Conservation (phyloP, 2,797 vertebrate species). For the Percopsis omiscomaycus region DNA sequence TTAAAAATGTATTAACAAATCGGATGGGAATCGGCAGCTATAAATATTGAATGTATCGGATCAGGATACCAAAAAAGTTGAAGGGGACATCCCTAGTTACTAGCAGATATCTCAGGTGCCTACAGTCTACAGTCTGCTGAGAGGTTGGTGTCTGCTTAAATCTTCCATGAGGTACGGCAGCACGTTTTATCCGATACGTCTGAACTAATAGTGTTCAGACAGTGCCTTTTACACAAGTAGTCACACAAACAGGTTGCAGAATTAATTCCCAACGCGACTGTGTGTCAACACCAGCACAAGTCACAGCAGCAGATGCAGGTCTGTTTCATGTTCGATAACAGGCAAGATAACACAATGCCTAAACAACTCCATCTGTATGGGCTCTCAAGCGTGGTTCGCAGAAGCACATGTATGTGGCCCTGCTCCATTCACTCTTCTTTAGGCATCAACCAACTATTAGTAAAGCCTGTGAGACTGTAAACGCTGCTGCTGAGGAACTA, state of each 20-base stretch:
- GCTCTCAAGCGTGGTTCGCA: slow-evolving; percentile 22
- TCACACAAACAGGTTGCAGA: slow-evolving; percentile 8
- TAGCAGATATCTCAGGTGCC: no score
- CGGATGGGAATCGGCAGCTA: no score
- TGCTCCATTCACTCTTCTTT: slow-evolving; percentile 36
- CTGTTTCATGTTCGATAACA: slow-evolving; percentile 42
- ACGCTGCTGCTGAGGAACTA: slow-evolving; percentile 29
- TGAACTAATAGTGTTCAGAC: slow-evolving; percentile 13
- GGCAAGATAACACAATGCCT: slow-evolving; percentile 34
- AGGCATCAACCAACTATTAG: slow-evolving; percentile 49
- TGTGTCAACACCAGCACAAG: slow-evolving; percentile 16
- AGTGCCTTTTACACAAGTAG: slow-evolving; percentile 16
- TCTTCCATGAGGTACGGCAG: not conserved
- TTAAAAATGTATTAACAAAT: no score
- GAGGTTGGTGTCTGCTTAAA: slow-evolving; percentile 11
- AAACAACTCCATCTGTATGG: slow-evolving; percentile 33
- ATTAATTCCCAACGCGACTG: slow-evolving; percentile 10
- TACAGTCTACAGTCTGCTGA: slow-evolving; percentile 1
- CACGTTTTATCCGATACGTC: slow-evolving; percentile 9
- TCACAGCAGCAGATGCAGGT: slow-evolving; percentile 17
- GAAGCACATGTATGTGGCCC: slow-evolving; percentile 25
- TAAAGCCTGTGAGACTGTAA: slow-evolving; percentile 22
- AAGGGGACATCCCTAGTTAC: no score
- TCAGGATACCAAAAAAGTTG: no score
- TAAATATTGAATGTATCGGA: no score